Base-by-base conservation (phyloP, 2,888 invertebrate genomes). In the Drosophila ustulata region DNA sequence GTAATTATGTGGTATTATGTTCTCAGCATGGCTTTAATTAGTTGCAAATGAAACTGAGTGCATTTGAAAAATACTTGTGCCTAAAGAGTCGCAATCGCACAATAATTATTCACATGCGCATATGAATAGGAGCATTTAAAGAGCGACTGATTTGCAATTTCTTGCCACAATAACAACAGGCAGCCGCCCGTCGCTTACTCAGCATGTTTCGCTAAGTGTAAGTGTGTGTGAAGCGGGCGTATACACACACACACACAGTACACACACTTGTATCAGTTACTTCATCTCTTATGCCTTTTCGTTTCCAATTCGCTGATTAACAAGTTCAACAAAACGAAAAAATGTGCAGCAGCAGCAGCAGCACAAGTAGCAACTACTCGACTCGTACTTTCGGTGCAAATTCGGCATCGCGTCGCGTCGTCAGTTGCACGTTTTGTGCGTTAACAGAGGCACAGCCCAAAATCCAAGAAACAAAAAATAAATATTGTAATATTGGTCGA, bases 241-340 rank as follows among this genome's bases (percentile, higher is more conserved):
- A 30, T 45, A 55, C 45, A 76, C 30, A 43, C 13, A 43, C 13
- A 59, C 37, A 45, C 7, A 51, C 25, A 58, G 28, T 41, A 68
- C 53, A 73, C 59, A 63, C 66, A 69, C 62, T 66, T 65, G 67
- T 71, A 70, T 85, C 71, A 73, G 83, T 88, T 88, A 80, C 89
- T 85, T 80, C 83, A 80, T 82, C 78, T 82, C 71, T 85, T 88
- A 82, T 86, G 80, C 76, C 72, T 85, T 85, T 85, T 88, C 69
- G 89, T 83, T 84, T 84, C 84, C 84, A 89, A 85, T 89, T 84
- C 88, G 89, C 87, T 84, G 84, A 89, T 84, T 89, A 84, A 84
- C 84, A 84, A 84, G 89, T 85, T 89, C 84, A 89, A 70, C 86
- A 82, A 69, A 78, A 78, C 71, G 59, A 69, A 75, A 67, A 67